Evolutionary conservation across 2,888 invertebrate species (phyloP).

Genomic region (Leptopilina drosophilae): DNA sequence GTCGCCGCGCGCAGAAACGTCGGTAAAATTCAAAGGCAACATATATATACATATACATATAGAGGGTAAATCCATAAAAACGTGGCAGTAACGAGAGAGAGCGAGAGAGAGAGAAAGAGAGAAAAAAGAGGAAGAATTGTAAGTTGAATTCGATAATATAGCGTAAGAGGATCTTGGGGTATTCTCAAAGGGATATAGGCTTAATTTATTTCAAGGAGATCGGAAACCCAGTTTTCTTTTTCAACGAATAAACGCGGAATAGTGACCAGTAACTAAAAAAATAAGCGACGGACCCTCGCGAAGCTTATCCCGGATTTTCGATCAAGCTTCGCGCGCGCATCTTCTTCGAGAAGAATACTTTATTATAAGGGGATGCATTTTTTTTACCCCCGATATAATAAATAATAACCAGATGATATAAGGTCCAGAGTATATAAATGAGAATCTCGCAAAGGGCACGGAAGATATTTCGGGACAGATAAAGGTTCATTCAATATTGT

Average conservation of each 20-base stretch:
- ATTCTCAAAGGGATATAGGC: constrained; percentile 60
- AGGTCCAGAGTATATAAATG: neutral
- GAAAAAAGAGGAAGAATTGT: constrained; percentile 42
- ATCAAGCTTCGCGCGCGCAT: constrained; percentile 55
- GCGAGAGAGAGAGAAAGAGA: constrained; percentile 5
- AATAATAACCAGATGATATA: constrained; percentile 40
- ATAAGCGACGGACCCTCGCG: constrained; percentile 45
- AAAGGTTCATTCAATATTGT: constrained; percentile 2
- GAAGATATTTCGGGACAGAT: constrained; percentile 19
- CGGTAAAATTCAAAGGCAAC: constrained; percentile 54
- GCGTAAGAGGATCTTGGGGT: constrained; percentile 65
- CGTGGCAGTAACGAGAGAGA: constrained; percentile 29
- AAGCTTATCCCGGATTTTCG: constrained; percentile 64
- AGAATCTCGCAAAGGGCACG: constrained; percentile 24
- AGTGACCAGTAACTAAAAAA: constrained; percentile 50
- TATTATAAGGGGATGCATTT: constrained; percentile 35
- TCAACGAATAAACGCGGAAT: constrained; percentile 42
- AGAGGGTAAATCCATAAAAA: constrained; percentile 54
- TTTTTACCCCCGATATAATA: neutral
- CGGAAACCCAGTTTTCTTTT: constrained; percentile 36
- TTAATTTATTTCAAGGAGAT: constrained; percentile 62
- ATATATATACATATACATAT: neutral
- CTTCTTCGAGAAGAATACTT: constrained; percentile 32
- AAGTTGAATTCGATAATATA: constrained; percentile 63
- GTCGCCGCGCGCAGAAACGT: constrained; percentile 45